A percentile compares a stretch with the other conserved stretches of the same genome.
Conservation (phyloP, 2,797 vertebrate species). For the Halcyon chelicuti region DNA sequence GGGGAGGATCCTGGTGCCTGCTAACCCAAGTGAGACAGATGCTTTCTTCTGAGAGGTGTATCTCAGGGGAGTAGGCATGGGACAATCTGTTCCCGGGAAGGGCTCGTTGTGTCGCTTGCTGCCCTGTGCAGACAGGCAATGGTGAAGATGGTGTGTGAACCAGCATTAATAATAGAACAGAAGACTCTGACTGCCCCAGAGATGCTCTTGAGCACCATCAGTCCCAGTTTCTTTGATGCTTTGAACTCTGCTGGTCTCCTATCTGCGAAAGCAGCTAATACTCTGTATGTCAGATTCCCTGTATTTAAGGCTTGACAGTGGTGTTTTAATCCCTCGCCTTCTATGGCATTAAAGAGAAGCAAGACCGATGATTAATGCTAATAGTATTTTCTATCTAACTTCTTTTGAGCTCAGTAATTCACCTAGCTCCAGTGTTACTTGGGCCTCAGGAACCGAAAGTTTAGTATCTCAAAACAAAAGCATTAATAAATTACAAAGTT, state of each 20-base stretch:
- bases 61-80: not conserved
- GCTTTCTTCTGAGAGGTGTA: not conserved
- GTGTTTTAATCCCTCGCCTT: conserved; percentile 60
- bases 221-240: conserved; percentile 10
- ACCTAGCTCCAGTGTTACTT: not conserved
- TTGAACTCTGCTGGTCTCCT: conserved; percentile 48
- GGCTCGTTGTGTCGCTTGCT: not conserved
- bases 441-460: not conserved
- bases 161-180: conserved; percentile 8
- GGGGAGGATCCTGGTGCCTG: not conserved
- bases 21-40: not conserved
- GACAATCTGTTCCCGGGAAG: not conserved
- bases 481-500: not conserved
- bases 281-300: conserved; percentile 15
- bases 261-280: conserved; percentile 49
- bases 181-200: not conserved
- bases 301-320: conserved; percentile 34
- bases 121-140: rapidly evolving
- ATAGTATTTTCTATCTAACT: conserved; percentile 35
- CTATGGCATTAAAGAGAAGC: conserved; percentile 48
- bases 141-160: not conserved
- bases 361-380: conserved; percentile 30
- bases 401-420: conserved; percentile 18
- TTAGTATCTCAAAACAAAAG: conserved; percentile 1
- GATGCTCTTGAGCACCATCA: not conserved